These are phyloP conservation scores for Drosophila novamexicana DNA, from an alignment of 1,140 invertebrate species.

Conservation along the genomic window DNA sequence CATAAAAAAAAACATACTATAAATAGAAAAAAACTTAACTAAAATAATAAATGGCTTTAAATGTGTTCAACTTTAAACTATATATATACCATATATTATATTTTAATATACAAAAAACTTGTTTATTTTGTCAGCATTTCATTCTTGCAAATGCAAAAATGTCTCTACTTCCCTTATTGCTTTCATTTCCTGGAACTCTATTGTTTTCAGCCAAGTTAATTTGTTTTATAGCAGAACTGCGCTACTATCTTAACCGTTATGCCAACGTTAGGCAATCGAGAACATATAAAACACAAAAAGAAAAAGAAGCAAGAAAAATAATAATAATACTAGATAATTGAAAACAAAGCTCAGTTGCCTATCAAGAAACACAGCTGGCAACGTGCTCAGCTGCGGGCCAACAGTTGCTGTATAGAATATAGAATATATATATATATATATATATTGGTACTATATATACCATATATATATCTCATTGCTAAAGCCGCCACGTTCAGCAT, in stretches of 20 bases:
- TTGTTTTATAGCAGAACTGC: not conserved
- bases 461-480: constrained; percentile 19
- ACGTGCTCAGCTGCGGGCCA: constrained; percentile 7
- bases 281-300: not conserved
- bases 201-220: not conserved
- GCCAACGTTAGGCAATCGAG: not conserved
- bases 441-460: not conserved
- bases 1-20: no score
- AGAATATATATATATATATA: not conserved
- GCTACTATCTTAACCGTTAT: not conserved
- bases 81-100: no score
- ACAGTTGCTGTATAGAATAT: not conserved
- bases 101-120: no score
- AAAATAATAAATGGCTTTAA: no score
- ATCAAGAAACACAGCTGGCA: constrained; percentile 1
- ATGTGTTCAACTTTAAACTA: no score
- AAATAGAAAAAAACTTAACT: no score
- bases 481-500: constrained; percentile 29
- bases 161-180: not conserved
- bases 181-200: not conserved
- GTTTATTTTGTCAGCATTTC: no score
- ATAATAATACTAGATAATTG: not conserved
- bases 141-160: no score
- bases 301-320: no score
- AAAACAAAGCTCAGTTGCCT: not conserved